Conservation (phyloP, 2,888 invertebrate species). For the Eubasilissa splendida region DNA sequence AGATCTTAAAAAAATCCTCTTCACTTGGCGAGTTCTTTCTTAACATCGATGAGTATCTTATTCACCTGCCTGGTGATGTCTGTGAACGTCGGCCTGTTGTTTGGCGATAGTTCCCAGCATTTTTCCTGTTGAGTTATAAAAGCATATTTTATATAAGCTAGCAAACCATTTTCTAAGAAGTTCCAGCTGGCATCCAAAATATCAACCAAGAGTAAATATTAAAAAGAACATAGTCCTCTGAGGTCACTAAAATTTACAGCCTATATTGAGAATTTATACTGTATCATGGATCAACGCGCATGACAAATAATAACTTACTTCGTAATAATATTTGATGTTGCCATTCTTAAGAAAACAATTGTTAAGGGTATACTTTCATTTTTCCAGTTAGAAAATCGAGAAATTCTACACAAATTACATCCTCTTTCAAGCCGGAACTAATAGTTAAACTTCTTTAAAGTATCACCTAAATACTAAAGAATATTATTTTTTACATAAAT, state of each 20-base stretch:
- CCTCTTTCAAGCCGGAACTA: no score
- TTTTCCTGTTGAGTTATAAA: conserved; percentile 66
- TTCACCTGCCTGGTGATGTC: conserved; percentile 64
- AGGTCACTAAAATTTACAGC: no score
- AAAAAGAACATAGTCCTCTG: neutral
- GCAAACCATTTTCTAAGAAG: neutral
- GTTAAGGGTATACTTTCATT: no score
- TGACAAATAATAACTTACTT: neutral
- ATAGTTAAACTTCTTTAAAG: no score
- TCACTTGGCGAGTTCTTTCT: neutral
- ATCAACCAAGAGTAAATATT: neutral
- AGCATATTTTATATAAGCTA: neutral
- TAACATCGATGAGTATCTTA: conserved; percentile 43
- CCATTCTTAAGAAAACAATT: no score
- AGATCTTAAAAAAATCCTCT: no score
- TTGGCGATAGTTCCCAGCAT: conserved; percentile 80
- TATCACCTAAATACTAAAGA: no score
- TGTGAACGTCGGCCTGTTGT: conserved; percentile 79
- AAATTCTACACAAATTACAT: no score
- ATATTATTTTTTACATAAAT: no score
- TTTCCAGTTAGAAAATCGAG: no score
- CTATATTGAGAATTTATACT: neutral
- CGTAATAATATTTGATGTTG: neutral
- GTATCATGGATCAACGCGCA: neutral
- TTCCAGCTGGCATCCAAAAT: neutral